phyloP scores from a whole-genome alignment of 1,140 invertebrate genomes.

The Drosophila azteca region DNA sequence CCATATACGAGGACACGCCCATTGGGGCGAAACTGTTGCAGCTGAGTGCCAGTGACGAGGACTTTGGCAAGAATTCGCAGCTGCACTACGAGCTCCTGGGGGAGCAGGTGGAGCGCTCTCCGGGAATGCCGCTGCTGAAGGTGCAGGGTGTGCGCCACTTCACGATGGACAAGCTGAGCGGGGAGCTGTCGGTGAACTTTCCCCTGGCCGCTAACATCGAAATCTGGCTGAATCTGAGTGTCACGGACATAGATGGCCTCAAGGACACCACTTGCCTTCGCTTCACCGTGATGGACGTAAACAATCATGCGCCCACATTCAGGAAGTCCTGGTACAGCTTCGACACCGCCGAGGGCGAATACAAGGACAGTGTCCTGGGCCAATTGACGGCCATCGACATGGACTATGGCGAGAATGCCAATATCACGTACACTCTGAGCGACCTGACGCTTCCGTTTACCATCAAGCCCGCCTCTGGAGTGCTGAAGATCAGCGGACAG shows the following conservation, averaged over 20 bases:
- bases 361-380: conserved; percentile 89
- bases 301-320: conserved; percentile 93
- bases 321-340: conserved; percentile 92
- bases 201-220: conserved; percentile 90
- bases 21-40: conserved; percentile 90
- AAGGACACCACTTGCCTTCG: conserved; percentile 88
- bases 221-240: conserved; percentile 90
- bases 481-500: conserved; percentile 89
- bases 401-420: conserved; percentile 90
- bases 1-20: conserved; percentile 90
- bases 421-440: conserved; percentile 89
- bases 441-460: conserved; percentile 88
- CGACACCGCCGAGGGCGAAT: conserved; percentile 91
- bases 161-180: conserved; percentile 88
- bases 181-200: conserved; percentile 91
- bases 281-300: conserved; percentile 90
- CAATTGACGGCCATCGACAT: conserved; percentile 90
- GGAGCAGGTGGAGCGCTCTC: conserved; percentile 86
- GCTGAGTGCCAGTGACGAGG: conserved; percentile 92
- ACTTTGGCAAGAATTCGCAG: conserved; percentile 89
- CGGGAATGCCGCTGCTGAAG: conserved; percentile 72
- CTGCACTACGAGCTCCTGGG: conserved; percentile 90
- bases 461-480: conserved; percentile 89
- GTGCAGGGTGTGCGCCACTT: conserved; percentile 87
- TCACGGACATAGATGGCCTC: conserved; percentile 90